Conservation (phyloP, 1,140 invertebrate genomes). For the Trachymyrmex cornetzi region DNA sequence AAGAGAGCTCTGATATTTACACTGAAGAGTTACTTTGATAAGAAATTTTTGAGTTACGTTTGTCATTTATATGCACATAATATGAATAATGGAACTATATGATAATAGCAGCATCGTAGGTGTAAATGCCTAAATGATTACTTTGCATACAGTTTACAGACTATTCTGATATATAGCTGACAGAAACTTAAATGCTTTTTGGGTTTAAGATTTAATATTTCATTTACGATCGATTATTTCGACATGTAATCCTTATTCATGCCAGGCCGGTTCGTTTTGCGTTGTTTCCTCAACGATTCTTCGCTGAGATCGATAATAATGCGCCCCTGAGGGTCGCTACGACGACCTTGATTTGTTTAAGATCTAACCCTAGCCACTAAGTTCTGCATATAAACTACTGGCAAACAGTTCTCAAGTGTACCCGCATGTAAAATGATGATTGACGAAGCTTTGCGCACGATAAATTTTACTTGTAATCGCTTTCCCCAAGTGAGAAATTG, state of each 20-base stretch:
- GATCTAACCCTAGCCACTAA: slow-evolving; percentile 22
- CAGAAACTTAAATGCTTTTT: slow-evolving; percentile 29
- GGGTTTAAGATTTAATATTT: slow-evolving; percentile 26
- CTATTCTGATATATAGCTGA: not conserved
- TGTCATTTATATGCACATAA: not conserved
- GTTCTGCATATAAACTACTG: slow-evolving; percentile 29
- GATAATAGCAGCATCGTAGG: not conserved
- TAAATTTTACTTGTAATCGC: not conserved
- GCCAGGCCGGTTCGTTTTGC: not conserved
- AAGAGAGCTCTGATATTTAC: not conserved
- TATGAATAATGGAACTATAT: slow-evolving; percentile 31
- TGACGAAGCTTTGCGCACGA: not conserved
- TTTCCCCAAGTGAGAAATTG: not conserved
- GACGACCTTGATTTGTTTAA: slow-evolving; percentile 38
- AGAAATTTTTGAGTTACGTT: not conserved
- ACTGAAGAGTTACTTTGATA: too few relatives aligned
- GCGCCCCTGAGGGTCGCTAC: not conserved
- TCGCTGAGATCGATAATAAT: slow-evolving; percentile 20
- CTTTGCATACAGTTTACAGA: slow-evolving; percentile 4
- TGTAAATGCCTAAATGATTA: slow-evolving; percentile 19
- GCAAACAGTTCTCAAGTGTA: slow-evolving; percentile 1
- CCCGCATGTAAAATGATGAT: slow-evolving; percentile 1
- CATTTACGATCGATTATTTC: slow-evolving; percentile 38
- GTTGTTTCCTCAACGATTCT: slow-evolving; percentile 28
- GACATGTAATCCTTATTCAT: not conserved